Percentiles rank a stretch among this genome's conserved stretches.
phyloP scores from a whole-genome alignment of 2,797 vertebrate genomes.

The Limosa lapponica region DNA sequence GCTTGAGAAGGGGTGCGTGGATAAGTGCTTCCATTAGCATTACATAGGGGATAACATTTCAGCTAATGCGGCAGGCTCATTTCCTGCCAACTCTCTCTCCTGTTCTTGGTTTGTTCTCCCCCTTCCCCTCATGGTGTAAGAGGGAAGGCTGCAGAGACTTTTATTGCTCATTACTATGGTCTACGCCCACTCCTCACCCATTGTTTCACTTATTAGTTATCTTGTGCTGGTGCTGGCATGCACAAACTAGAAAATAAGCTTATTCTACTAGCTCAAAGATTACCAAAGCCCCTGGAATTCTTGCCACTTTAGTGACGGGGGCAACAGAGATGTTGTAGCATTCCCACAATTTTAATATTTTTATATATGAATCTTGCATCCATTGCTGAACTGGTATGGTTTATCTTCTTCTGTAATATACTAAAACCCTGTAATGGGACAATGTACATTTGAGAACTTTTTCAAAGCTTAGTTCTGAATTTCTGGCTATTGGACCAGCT shows the following conservation, averaged over 20 bases:
- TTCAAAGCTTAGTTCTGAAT: neutral
- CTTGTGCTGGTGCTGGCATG: neutral
- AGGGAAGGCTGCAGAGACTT: neutral
- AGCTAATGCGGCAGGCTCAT: neutral
- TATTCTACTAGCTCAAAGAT: neutral
- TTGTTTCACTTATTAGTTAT: neutral
- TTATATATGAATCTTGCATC: neutral
- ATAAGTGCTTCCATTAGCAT: neutral
- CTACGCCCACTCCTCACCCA: neutral
- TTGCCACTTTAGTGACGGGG: neutral
- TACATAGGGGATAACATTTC: neutral
- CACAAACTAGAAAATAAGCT: neutral
- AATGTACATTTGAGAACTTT: neutral
- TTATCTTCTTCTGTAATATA: neutral
- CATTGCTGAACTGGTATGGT: neutral
- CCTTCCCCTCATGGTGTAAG: neutral
- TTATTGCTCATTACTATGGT: neutral
- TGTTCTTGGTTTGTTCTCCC: neutral
- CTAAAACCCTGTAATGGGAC: neutral
- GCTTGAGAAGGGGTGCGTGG: neutral
- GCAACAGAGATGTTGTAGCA: fast-evolving
- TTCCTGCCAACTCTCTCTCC: neutral
- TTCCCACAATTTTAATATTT: neutral
- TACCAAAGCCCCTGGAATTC: neutral
- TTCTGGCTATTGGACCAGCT: neutral